Evolutionary conservation across 2,888 invertebrate species (phyloP).

Genomic region (Clepsis dumicolana): DNA sequence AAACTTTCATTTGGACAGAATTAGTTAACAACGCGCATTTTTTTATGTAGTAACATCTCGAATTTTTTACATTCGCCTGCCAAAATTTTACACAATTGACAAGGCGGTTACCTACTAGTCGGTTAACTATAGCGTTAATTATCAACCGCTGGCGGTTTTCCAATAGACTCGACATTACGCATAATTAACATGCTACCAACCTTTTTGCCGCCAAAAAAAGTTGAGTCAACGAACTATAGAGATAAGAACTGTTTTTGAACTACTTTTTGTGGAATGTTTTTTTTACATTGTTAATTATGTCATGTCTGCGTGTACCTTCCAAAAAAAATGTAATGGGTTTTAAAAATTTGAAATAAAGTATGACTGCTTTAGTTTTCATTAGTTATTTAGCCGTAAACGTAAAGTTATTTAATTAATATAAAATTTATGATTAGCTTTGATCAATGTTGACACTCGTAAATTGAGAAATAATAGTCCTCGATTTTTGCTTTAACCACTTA

Average conservation of each 20-base stretch:
- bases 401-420: neutral
- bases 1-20: neutral
- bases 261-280: conserved; percentile 9
- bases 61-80: conserved; percentile 8
- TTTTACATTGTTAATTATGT: conserved; percentile 5
- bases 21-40: neutral
- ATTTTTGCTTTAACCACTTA: too few species aligned
- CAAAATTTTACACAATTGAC: conserved; percentile 24
- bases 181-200: conserved; percentile 1
- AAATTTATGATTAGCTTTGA: neutral
- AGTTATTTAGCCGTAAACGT: neutral
- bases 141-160: conserved; percentile 28
- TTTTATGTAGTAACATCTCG: conserved; percentile 7
- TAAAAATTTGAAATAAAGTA: neutral
- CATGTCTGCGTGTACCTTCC: neutral
- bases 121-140: conserved; percentile 22
- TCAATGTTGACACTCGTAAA: too few species aligned
- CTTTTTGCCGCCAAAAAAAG: conserved; percentile 10
- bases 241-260: conserved; percentile 8
- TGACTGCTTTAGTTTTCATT: neutral
- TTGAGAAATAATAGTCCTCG: too few species aligned
- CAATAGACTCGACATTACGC: conserved; percentile 19
- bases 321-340: neutral
- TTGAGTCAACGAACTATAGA: conserved; percentile 1
- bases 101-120: conserved; percentile 13